Evolutionary conservation across 2,797 vertebrate species (phyloP).

Genomic region (Pseudomugil gertrudae): DNA sequence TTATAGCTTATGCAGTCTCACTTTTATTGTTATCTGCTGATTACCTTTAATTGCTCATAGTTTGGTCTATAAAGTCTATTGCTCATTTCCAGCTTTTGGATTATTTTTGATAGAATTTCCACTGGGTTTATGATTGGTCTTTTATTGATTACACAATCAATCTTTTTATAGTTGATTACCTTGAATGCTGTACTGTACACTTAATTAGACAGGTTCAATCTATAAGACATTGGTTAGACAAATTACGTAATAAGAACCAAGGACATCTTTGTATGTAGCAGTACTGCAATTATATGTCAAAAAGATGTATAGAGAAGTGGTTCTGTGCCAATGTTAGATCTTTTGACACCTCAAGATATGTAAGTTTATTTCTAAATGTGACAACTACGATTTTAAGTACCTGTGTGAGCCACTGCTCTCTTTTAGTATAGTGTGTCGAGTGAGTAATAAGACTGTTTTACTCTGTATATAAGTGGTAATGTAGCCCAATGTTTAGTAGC

Average conservation of each 20-base stretch:
- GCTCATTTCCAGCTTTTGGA: background rate
- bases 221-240: background rate
- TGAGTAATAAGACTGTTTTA: slow-evolving; percentile 14
- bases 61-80: background rate
- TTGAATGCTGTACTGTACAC: slow-evolving; percentile 2
- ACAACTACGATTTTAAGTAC: slow-evolving; percentile 5
- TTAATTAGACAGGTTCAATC: background rate
- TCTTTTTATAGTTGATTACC: background rate
- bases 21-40: background rate
- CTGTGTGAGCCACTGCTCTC: slow-evolving; percentile 22
- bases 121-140: background rate
- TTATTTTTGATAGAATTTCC: background rate
- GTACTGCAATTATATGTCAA: slow-evolving; percentile 4
- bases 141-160: background rate
- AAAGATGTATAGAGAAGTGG: background rate
- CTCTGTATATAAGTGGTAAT: slow-evolving; percentile 12
- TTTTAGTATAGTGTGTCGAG: background rate
- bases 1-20: background rate
- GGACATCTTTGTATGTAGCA: background rate
- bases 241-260: background rate
- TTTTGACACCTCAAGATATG: slow-evolving; percentile 9
- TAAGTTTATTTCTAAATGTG: slow-evolving; percentile 8
- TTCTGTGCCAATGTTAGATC: slow-evolving; percentile 5
- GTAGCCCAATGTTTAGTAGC: background rate
- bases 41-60: background rate